Evolutionary conservation across 2,113 vertebrate species (phyloP), one percentile per base, ranked within the genome.

Genomic region (Coreoperca whiteheadi): DNA sequence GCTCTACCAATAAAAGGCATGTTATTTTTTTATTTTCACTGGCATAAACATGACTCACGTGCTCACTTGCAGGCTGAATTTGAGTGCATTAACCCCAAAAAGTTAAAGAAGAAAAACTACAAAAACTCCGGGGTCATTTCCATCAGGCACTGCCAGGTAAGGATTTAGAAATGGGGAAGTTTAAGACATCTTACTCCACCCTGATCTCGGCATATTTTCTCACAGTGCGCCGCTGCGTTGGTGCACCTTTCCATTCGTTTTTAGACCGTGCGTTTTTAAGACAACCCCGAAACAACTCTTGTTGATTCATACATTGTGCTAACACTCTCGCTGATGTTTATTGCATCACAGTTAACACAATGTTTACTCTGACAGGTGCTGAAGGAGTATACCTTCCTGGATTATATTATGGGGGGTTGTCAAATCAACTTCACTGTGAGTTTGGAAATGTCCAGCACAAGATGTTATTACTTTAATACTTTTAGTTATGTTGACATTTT

Each of bases 401-500:
- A 99, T 90, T 99, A 97, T 66, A 92, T 99, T 78, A 98, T 98
- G 97, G 98, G 98, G 53, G 98, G 98, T 0, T 98, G 97, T 91
- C 96, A 98, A 79, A 90, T 99, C 87, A 98, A 98, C 94, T 99
- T 99, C 89, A 98, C 96, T 16, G 97, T 99, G 93, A 97, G 98
- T 96, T 37, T 39, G 5, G 4, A 77, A 56, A 57, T 51, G 2
- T 63, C 34, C 48, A 9, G 63, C 34, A 30, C 28, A 7, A 39
- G n/a, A n/a, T 56, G 8, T 57, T 68, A 18, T 54, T 14, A 60
- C 15, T 64, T 37, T 15, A 28, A 69, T 28, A n/a, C 10, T 56
- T 48, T 8, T 18, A 41, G 6, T 32, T 14, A 43, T 65, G 2
- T 65, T 37, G 0, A 43, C 12, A 30, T n/a, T 7, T 50, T 67